Evolutionary conservation across 2,113 vertebrate genomes (phyloP).

Genomic region (Solea senegalensis): DNA sequence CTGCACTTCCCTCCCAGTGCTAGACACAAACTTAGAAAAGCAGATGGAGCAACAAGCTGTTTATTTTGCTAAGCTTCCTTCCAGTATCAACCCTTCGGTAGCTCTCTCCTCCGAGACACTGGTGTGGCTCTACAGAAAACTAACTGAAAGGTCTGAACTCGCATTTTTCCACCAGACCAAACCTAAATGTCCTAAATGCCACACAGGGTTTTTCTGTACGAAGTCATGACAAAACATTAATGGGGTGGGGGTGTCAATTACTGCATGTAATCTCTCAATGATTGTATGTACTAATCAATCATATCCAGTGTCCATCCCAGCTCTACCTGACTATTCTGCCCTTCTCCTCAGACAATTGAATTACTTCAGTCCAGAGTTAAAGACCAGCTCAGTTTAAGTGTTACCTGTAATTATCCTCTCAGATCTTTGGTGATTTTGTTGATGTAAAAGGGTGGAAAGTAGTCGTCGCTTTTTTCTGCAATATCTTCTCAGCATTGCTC

Average conservation of each 20-base stretch:
- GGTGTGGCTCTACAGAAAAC: neutral
- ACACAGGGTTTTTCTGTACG: neutral
- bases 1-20: conserved; percentile 28
- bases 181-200: conserved; percentile 15
- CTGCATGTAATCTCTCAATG: conserved; percentile 39
- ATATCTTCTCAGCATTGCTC: conserved; percentile 37
- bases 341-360: conserved; percentile 11
- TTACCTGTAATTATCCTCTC: conserved; percentile 29
- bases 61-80: conserved; percentile 40
- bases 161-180: conserved; percentile 8
- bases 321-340: neutral
- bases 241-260: neutral
- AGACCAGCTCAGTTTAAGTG: conserved; percentile 44
- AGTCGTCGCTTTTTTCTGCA: conserved; percentile 16
- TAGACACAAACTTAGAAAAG: conserved; percentile 48
- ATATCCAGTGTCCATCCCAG: conserved; percentile 14
- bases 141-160: conserved; percentile 18
- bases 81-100: conserved; percentile 11
- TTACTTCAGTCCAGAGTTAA: conserved; percentile 19
- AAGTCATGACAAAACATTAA: conserved; percentile 1
- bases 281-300: conserved; percentile 30
- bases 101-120: conserved; percentile 18
- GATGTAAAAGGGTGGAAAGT: conserved; percentile 14
- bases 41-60: conserved; percentile 55
- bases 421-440: conserved; percentile 20